Conservation (phyloP, 2,113 vertebrate genomes). For the Anarrhichthys ocellatus region DNA sequence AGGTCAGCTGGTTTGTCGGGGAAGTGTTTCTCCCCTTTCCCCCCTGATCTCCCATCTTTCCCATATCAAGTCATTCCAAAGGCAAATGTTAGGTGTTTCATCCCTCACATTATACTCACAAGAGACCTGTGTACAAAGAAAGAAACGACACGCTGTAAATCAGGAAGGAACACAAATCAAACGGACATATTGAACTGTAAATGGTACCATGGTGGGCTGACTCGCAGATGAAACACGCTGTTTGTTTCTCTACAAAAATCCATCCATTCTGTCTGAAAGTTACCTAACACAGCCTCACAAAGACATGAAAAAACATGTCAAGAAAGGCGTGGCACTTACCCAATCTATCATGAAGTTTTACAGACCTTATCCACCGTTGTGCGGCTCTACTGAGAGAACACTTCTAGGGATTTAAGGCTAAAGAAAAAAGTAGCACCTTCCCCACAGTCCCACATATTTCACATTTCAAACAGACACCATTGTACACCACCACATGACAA, state of each 20-base stretch:
- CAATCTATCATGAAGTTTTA: neutral
- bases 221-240: neutral
- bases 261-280: neutral
- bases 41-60: neutral
- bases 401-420: neutral
- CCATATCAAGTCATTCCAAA: neutral
- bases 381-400: neutral
- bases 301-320: neutral
- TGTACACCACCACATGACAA: neutral
- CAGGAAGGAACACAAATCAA: neutral
- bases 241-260: neutral
- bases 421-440: neutral
- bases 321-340: neutral
- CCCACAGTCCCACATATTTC: neutral
- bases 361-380: neutral
- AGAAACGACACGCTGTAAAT: too few relatives aligned
- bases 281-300: neutral
- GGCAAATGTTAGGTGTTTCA: slow-evolving; percentile 15
- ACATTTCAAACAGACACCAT: neutral
- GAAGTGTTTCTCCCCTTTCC: neutral
- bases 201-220: neutral
- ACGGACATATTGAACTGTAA: neutral
- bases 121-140: neutral
- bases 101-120: neutral
- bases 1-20: slow-evolving; percentile 22